A percentile compares a stretch with the other conserved stretches of the same genome.
phyloP scores from a whole-genome alignment of 2,113 vertebrate genomes.

The Eretmochelys imbricata region DNA sequence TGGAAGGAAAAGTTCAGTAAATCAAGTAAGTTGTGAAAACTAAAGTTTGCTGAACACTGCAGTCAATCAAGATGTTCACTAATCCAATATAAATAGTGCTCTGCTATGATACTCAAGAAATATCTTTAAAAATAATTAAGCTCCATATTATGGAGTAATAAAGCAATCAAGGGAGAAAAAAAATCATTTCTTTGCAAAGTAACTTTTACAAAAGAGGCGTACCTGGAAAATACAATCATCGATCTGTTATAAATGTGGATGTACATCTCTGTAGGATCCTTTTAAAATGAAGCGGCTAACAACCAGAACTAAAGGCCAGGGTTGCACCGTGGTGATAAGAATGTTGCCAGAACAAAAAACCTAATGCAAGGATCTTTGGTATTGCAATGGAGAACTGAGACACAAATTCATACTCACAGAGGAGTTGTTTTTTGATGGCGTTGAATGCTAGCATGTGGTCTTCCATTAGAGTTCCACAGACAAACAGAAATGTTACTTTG shows the following conservation, averaged over 20 bases:
- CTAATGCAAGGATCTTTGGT: conserved; percentile 65
- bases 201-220: conserved; percentile 36
- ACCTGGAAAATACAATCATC: conserved; percentile 55
- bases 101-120: conserved; percentile 56
- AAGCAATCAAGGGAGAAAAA: conserved; percentile 23
- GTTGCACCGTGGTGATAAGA: conserved; percentile 60
- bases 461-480: conserved; percentile 66
- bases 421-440: conserved; percentile 57
- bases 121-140: conserved; percentile 69
- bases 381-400: conserved; percentile 48
- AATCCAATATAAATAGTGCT: conserved; percentile 72
- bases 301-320: conserved; percentile 70
- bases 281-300: conserved; percentile 64
- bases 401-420: conserved; percentile 67
- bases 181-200: conserved; percentile 50
- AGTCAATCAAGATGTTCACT: conserved; percentile 77
- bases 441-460: conserved; percentile 72
- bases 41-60: conserved; percentile 74
- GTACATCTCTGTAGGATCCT: conserved; percentile 21
- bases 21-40: conserved; percentile 81
- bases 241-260: conserved; percentile 57
- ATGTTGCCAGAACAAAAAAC: conserved; percentile 58
- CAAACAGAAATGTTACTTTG: conserved; percentile 65
- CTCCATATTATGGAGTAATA: conserved; percentile 33
- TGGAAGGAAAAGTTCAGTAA: conserved; percentile 79